Conservation (phyloP, 1,140 invertebrate species). For the Drosophila hydei region DNA sequence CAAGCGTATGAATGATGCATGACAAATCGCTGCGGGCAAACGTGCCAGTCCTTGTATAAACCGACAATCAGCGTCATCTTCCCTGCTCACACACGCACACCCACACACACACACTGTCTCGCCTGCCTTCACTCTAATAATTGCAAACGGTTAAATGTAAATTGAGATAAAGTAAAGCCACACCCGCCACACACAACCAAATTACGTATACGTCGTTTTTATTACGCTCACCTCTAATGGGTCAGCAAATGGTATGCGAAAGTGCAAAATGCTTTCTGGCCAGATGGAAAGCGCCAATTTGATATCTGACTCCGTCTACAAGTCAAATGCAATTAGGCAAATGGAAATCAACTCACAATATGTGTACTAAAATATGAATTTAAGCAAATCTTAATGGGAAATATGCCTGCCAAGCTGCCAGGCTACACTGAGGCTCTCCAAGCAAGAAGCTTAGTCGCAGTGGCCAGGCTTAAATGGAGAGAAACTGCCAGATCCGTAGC, state of each 20-base stretch:
- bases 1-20: constrained; percentile 75
- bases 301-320: no score
- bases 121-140: constrained; percentile 47
- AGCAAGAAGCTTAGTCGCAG: no score
- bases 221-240: background rate
- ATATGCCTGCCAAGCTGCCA: no score
- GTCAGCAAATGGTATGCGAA: background rate
- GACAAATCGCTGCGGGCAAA: constrained; percentile 43
- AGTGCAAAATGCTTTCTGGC: no score
- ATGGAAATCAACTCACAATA: no score
- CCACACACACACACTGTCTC: background rate
- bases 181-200: background rate
- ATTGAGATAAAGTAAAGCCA: constrained; percentile 64
- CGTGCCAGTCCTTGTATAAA: constrained; percentile 19
- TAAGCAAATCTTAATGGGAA: no score
- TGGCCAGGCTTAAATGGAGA: no score
- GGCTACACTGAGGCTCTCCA: no score
- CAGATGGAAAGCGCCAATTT: no score
- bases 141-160: constrained; percentile 73
- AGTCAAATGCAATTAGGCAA: no score
- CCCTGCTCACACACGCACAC: background rate
- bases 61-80: background rate
- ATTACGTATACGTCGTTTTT: constrained; percentile 1
- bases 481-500: background rate
- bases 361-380: no score